These are phyloP conservation scores for Pecten maximus DNA, from an alignment of 2,888 invertebrate species.

Conservation along the genomic window DNA sequence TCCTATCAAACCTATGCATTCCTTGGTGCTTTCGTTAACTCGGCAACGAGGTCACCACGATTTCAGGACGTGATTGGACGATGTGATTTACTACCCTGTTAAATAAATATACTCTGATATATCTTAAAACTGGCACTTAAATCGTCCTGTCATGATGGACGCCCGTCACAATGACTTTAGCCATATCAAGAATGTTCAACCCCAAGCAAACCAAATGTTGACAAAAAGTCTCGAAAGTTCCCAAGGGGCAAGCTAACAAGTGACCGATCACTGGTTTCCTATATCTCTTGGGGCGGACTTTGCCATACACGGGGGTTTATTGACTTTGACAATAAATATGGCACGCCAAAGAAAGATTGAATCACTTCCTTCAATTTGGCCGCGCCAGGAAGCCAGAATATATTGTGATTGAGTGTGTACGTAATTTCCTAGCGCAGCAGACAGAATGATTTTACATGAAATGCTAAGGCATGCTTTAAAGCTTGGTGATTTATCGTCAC, in stretches of 20 bases:
- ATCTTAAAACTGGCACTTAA: too few species aligned
- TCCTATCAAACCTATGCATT: too few species aligned
- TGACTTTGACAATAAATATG: neutral
- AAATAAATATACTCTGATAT: too few species aligned
- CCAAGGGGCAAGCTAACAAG: neutral
- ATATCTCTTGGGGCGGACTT: neutral
- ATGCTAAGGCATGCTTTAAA: neutral
- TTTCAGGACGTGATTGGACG: too few species aligned
- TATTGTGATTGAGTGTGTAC: neutral
- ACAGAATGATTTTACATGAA: neutral
- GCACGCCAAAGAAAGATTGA: slow-evolving; percentile 6
- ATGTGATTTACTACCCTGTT: too few species aligned
- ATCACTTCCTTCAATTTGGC: neutral
- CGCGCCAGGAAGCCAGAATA: neutral
- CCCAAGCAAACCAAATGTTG: neutral
- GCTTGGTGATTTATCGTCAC: neutral
- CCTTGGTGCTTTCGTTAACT: too few species aligned
- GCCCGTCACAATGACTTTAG: too few species aligned
- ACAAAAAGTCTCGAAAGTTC: neutral
- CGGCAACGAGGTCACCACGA: too few species aligned
- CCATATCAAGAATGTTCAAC: neutral
- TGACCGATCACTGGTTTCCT: neutral
- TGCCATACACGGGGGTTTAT: neutral
- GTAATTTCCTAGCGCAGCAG: neutral
- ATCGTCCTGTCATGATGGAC: too few species aligned